These are phyloP conservation scores for Colletes gigas DNA, from an alignment of 1,140 invertebrate genomes.

Conservation along the genomic window DNA sequence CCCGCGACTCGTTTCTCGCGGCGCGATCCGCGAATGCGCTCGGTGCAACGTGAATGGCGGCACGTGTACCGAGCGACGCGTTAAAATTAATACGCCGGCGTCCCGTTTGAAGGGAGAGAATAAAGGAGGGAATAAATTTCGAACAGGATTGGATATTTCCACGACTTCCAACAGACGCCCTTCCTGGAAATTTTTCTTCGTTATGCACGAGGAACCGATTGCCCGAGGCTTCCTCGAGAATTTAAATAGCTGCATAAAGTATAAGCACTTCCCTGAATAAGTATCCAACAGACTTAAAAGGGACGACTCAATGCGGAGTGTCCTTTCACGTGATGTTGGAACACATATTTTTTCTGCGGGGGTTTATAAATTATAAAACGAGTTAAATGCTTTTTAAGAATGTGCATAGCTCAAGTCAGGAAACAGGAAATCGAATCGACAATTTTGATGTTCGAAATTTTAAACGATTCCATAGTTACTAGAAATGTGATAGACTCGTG, in stretches of 20 bases:
- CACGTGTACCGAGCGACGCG: constrained; percentile 32
- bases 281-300: background rate
- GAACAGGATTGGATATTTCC: too few species aligned
- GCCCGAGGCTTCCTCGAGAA: background rate
- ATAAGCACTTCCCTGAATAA: background rate
- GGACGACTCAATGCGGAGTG: background rate
- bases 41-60: constrained; percentile 16
- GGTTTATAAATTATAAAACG: too few species aligned
- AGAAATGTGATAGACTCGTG: too few species aligned
- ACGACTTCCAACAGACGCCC: too few species aligned
- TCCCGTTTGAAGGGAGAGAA: constrained; percentile 26
- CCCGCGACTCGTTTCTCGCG: constrained; percentile 17
- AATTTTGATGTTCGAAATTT: too few species aligned
- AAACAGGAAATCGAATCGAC: too few species aligned
- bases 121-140: constrained; percentile 6
- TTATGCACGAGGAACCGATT: background rate
- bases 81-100: constrained; percentile 45
- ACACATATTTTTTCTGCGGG: too few species aligned
- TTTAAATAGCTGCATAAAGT: background rate
- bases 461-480: too few species aligned
- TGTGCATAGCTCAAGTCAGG: too few species aligned
- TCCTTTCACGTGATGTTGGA: background rate
- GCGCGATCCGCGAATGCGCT: constrained; percentile 31
- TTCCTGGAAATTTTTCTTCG: constrained; percentile 3
- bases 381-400: too few species aligned